These are phyloP conservation scores for Puntigrus tetrazona DNA, from an alignment of 2,113 vertebrate genomes.

Conservation along the genomic window DNA sequence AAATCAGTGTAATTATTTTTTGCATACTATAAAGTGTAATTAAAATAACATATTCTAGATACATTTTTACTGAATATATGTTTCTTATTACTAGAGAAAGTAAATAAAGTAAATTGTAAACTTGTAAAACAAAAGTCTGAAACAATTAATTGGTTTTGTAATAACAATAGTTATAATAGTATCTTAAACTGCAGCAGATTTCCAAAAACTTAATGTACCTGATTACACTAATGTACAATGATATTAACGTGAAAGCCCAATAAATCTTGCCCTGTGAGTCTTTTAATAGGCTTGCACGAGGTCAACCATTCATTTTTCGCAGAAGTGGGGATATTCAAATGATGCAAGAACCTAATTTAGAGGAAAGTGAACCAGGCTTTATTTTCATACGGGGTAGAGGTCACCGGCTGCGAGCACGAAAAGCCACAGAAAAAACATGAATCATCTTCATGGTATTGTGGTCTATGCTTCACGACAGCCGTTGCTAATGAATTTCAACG, in stretches of 20 bases:
- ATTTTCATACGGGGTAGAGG: conserved; percentile 33
- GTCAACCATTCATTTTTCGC: conserved; percentile 9
- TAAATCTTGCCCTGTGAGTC: not conserved
- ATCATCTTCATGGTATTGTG: conserved; percentile 36
- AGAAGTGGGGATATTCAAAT: conserved; percentile 6
- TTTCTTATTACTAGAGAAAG: not conserved
- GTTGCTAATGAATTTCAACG: conserved; percentile 38
- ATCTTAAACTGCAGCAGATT: not conserved
- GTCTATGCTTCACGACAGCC: conserved; percentile 7
- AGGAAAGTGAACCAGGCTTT: conserved; percentile 25
- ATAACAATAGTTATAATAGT: not conserved
- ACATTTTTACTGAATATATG: not conserved
- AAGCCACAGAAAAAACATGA: conserved; percentile 35
- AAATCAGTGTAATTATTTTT: not conserved
- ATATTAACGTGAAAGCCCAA: not conserved
- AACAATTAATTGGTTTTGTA: not conserved
- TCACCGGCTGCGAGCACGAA: conserved; percentile 39
- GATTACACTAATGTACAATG: not conserved
- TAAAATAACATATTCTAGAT: not conserved
- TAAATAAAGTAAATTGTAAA: not conserved
- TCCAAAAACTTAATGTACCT: not conserved
- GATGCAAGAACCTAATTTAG: not conserved
- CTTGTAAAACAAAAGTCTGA: not conserved
- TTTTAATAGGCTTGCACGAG: not conserved
- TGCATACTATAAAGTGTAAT: not conserved